Evolutionary conservation across 2,797 vertebrate species (phyloP), one percentile per base, ranked within the genome.

Genomic region (Scyliorhinus canicula): DNA sequence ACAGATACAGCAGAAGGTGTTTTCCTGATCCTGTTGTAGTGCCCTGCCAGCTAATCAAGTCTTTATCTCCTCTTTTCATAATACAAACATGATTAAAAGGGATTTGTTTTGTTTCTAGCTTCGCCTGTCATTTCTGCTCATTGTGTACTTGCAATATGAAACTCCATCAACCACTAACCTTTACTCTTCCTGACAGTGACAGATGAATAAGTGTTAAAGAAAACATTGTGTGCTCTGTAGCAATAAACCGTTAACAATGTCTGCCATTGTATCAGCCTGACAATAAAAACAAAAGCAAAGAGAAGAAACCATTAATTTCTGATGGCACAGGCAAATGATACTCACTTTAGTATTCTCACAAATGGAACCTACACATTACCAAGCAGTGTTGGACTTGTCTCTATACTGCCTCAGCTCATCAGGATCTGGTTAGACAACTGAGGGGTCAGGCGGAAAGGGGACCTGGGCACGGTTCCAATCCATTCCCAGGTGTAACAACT

Each of bases 121-220:
- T 91, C 88, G 65, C 88, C 88, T 91, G 88, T 91, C 88, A 60
- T 65, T 91, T 44, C 88, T 44, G n/a, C 57, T 40, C 88, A 91
- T 65, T 63, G 88, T 65, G 88, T 40, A 26, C 88, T 28, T n/a
- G 60, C n/a, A 63, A 44, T 44, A 91, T 65, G 88, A 65, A 65
- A 40, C 60, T 35, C 57, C 57, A 65, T 63, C 88, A 91, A 40
- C 57, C n/a, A 65, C 60, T 91, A 91, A 91, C 88, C 88, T 91
- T 91, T 91, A 91, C 88, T 91, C 88, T 44, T 65, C 88, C 88
- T 63, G 88, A 91, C 88, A 91, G 40, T 65, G 88, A 91, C 88
- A 63, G 88, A 91, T 91, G 60, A 65, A 91, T 65, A 24, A 91
- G 60, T 57, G 19, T 60, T 40, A 65, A 91, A 91, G 47, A 65